Percentiles rank a stretch among this genome's conserved stretches.
Evolutionary conservation across 2,113 vertebrate genomes (phyloP).

Genomic region (Hemiscyllium ocellatum): DNA sequence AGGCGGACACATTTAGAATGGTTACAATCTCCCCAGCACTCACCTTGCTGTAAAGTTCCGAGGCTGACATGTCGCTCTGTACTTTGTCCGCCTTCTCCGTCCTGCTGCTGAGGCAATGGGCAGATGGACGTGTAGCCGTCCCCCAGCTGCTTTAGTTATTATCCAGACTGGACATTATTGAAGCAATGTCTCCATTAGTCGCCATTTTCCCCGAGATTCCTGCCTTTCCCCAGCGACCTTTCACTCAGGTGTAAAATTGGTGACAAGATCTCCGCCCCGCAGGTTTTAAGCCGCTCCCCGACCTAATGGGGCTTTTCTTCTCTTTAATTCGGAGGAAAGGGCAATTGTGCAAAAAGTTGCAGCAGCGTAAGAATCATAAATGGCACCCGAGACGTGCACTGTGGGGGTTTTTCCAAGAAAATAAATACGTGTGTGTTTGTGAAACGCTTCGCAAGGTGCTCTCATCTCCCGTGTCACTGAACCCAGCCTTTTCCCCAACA

Average conservation of each 20-base stretch:
- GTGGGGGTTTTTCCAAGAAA: not conserved
- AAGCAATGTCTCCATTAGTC: not conserved
- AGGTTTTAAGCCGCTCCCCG: not conserved
- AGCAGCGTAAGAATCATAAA: not conserved
- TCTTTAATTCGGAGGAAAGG: not conserved
- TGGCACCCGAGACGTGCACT: not conserved
- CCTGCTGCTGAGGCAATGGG: not conserved
- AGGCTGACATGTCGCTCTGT: conserved; percentile 1
- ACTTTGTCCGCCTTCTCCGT: not conserved
- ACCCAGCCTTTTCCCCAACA: not conserved
- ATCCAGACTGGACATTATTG: not conserved
- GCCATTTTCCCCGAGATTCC: not conserved
- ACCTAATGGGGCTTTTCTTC: not conserved
- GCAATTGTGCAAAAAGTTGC: not conserved
- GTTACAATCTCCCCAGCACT: not conserved
- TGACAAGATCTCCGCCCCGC: not conserved
- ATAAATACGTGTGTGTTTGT: no score
- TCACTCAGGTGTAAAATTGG: conserved; percentile 27
- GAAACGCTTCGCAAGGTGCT: not conserved
- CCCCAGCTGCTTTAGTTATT: no score
- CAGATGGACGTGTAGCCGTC: not conserved
- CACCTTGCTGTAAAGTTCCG: conserved; percentile 35
- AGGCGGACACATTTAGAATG: not conserved
- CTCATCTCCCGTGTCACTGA: not conserved
- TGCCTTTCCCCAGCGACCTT: not conserved